Percentiles rank a stretch among this genome's conserved stretches.
Evolutionary conservation across 2,797 vertebrate genomes (phyloP).

Genomic region (Amblyopsis hoosieri): DNA sequence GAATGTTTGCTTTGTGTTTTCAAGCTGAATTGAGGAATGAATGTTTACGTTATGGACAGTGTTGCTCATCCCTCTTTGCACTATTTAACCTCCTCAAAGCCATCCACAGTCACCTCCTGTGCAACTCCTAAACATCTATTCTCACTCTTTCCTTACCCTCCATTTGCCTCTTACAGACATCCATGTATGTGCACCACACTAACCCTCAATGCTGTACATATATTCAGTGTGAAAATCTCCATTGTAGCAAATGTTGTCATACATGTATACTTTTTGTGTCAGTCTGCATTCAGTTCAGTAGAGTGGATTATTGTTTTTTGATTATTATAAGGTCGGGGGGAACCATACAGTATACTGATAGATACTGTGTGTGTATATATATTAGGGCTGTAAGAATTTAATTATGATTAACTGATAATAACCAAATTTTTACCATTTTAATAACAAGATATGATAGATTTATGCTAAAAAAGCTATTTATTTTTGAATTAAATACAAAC

Average conservation of each 20-base stretch:
- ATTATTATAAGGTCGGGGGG: no score
- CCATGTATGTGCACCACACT: conserved; percentile 42
- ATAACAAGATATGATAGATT: no score
- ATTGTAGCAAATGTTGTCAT: conserved; percentile 17
- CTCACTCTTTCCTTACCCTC: conserved; percentile 17
- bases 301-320: conserved; percentile 1
- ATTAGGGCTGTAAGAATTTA: no score
- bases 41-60: conserved; percentile 36
- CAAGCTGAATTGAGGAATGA: conserved; percentile 63
- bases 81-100: conserved; percentile 56
- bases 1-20: conserved; percentile 58
- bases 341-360: no score
- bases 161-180: conserved; percentile 40
- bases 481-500: no score
- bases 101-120: conserved; percentile 54
- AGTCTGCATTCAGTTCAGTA: conserved; percentile 8
- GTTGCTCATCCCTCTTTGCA: conserved; percentile 35
- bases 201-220: conserved; percentile 38
- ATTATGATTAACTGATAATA: no score
- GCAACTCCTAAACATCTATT: conserved; percentile 36
- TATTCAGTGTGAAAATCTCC: conserved; percentile 30
- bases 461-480: no score
- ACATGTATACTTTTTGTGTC: conserved; percentile 11
- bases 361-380: not conserved
- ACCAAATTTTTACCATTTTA: no score